Conservation (phyloP, 2,797 vertebrate genomes). For the Neoniphon sammara region DNA sequence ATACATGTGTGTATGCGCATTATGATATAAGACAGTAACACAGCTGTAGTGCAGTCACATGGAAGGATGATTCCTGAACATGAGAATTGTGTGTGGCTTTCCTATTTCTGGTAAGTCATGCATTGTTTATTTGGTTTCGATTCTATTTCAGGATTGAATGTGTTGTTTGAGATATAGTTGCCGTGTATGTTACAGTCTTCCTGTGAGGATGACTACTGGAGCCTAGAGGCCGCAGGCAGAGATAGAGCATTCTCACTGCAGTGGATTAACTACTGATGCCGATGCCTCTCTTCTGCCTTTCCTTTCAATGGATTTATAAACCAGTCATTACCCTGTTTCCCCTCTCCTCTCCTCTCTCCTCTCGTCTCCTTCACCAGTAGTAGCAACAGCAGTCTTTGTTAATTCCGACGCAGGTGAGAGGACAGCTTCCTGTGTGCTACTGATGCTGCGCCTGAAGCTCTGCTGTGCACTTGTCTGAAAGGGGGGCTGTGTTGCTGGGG, state of each 20-base stretch:
- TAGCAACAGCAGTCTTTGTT: conserved; percentile 51
- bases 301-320: conserved; percentile 79
- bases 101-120: conserved; percentile 50
- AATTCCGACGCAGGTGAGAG: conserved; percentile 65
- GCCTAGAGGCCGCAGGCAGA: conserved; percentile 72
- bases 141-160: conserved; percentile 35
- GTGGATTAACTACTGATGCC: conserved; percentile 81
- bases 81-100: conserved; percentile 34
- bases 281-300: conserved; percentile 78
- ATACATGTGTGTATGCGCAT: not conserved
- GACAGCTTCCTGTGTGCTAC: conserved; percentile 63
- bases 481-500: conserved; percentile 57
- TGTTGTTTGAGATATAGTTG: conserved; percentile 43
- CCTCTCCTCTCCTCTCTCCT: conserved; percentile 15
- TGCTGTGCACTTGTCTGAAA: conserved; percentile 64
- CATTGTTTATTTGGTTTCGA: conserved; percentile 43
- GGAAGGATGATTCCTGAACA: conserved; percentile 26
- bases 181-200: conserved; percentile 60
- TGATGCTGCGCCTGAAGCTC: conserved; percentile 64
- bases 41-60: conserved; percentile 39
- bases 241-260: conserved; percentile 77
- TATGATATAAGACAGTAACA: conserved; percentile 27
- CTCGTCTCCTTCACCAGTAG: conserved; percentile 18
- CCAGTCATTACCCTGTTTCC: conserved; percentile 40
- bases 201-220: conserved; percentile 62